Percentiles rank a stretch among this genome's conserved stretches.
These are phyloP conservation scores for Aphidius colemani DNA, from an alignment of 2,888 invertebrate species.

Conservation along the genomic window DNA sequence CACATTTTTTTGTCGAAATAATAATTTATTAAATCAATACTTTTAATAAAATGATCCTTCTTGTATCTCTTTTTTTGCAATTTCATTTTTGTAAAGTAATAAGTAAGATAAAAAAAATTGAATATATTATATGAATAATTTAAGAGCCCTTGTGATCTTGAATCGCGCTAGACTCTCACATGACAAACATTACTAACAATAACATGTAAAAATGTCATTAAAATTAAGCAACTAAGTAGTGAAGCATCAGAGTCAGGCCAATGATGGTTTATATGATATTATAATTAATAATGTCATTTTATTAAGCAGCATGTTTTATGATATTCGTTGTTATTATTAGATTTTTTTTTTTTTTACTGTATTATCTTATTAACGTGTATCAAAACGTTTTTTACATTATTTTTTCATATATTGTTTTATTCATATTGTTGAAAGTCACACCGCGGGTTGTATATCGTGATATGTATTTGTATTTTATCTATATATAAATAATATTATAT, in stretches of 20 bases:
- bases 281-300: constrained; percentile 14
- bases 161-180: constrained; percentile 38
- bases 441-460: constrained; percentile 54
- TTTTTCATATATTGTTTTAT: background rate
- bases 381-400: constrained; percentile 1
- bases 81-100: constrained; percentile 8
- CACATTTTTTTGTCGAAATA: background rate
- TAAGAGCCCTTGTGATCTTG: constrained; percentile 18
- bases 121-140: background rate
- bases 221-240: constrained; percentile 49
- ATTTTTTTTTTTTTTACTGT: constrained; percentile 40
- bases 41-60: background rate
- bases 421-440: constrained; percentile 27
- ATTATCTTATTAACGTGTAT: constrained; percentile 26
- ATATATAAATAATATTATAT: constrained; percentile 18
- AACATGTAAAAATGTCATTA: constrained; percentile 34
- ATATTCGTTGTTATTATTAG: constrained; percentile 23
- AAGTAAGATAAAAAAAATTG: constrained; percentile 1
- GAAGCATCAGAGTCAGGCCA: constrained; percentile 49
- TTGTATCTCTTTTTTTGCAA: background rate
- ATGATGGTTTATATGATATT: constrained; percentile 28
- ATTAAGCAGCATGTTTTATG: constrained; percentile 19
- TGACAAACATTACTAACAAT: constrained; percentile 35
- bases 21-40: background rate
- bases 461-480: constrained; percentile 23